Percentiles rank a stretch among this genome's conserved stretches.
phyloP scores from a whole-genome alignment of 2,113 vertebrate genomes.

The zebrafish (Danio rerio) region DNA sequence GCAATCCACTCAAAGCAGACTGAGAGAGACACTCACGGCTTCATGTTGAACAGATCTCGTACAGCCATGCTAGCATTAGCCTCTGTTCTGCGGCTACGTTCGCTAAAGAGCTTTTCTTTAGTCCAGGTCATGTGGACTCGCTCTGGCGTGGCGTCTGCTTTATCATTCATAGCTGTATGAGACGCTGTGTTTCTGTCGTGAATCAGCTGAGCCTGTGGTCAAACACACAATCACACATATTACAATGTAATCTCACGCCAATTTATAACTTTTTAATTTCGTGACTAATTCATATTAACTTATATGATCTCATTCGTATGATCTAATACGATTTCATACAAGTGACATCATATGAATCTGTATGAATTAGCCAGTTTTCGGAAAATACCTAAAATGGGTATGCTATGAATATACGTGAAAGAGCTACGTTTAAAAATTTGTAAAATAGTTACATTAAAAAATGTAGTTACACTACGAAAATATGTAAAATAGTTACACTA shows the following conservation, averaged over 20 bases:
- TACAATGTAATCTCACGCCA: background rate
- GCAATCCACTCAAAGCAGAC: background rate
- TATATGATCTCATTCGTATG: no score
- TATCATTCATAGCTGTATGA: slow-evolving; percentile 72
- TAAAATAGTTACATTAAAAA: no score
- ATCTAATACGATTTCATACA: no score
- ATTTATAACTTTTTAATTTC: no score
- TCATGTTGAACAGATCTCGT: slow-evolving; percentile 94
- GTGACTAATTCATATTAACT: no score
- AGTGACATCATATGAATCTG: no score
- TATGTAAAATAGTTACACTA: no score
- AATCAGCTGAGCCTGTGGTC: slow-evolving; percentile 88
- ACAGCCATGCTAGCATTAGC: slow-evolving; percentile 71
- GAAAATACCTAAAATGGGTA: no score
- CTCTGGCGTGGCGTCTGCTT: slow-evolving; percentile 73
- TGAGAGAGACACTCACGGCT: slow-evolving; percentile 84
- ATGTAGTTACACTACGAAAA: no score
- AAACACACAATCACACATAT: slow-evolving; percentile 2
- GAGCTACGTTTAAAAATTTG: no score
- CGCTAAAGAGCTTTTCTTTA: slow-evolving; percentile 87
- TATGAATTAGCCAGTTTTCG: no score
- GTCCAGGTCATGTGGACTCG: slow-evolving; percentile 98
- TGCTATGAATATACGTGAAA: no score
- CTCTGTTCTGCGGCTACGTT: slow-evolving; percentile 86
- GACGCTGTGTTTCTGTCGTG: slow-evolving; percentile 92